phyloP scores from a whole-genome alignment of 92 coral and sea anemone genomes.

The Paramuricea clavata region DNA sequence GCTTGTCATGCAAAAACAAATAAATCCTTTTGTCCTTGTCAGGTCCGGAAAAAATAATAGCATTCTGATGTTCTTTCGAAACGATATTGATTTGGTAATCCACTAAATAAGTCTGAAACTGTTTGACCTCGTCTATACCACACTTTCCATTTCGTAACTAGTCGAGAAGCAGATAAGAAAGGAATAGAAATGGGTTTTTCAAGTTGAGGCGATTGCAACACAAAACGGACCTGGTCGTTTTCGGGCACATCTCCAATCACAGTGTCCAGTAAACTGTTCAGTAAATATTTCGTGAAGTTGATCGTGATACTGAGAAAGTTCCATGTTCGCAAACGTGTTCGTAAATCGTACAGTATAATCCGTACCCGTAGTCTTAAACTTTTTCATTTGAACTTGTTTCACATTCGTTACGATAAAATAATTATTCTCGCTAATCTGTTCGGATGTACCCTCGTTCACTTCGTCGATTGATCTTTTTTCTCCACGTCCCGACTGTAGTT shows the following conservation, averaged over 20 bases:
- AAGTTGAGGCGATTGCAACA: too few species aligned
- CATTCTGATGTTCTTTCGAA: too few species aligned
- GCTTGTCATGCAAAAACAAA: too few species aligned
- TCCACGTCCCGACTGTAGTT: not conserved
- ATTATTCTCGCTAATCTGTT: not conserved
- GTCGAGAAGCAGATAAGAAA: constrained; percentile 29
- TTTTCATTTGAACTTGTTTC: too few species aligned
- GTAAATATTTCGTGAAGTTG: not conserved
- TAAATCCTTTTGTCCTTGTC: too few species aligned
- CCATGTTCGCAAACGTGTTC: not conserved
- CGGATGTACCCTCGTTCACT: not conserved
- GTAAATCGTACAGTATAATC: too few species aligned
- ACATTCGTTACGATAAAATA: not conserved
- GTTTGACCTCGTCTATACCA: too few species aligned
- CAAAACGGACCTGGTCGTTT: constrained; percentile 39
- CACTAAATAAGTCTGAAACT: too few species aligned
- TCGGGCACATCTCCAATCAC: not conserved
- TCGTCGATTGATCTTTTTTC: not conserved
- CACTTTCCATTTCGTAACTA: constrained; percentile 22
- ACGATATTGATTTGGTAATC: too few species aligned
- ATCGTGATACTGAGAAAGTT: not conserved
- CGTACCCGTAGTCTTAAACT: too few species aligned
- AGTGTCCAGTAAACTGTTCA: not conserved
- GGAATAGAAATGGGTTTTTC: constrained; percentile 44
- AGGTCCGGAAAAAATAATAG: too few species aligned